Base-by-base conservation (phyloP, 2,113 vertebrate genomes). In the Semnopithecus entellus region DNA sequence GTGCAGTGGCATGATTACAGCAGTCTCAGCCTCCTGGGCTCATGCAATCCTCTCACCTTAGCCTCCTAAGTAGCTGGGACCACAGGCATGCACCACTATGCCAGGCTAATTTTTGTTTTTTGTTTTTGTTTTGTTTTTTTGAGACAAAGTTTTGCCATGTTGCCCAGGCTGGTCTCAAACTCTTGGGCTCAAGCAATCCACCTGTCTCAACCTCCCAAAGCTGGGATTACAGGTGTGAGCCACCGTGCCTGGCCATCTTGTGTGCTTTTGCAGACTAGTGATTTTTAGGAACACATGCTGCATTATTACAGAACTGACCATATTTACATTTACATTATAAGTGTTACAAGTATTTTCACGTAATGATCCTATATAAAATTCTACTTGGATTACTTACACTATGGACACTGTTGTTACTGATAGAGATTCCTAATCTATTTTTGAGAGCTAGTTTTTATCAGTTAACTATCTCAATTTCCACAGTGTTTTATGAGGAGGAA, bases 381-480 rank as follows among this genome's bases (percentile, higher is more conserved):
- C 68, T 82, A 76, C 4, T 38, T 87, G 35, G 55, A 92, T 45
- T 87, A 92, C 72, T 80, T 90, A 59, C 40, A 79, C 27, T 78
- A 88, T 38, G 50, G 30, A 88, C 14, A 92, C 30, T 22, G 5
- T 45, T 79, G 17, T 79, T 88, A 89, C 32, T n/a, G 12, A 23
- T 84, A 84, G 57, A 17, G n/a, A 80, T 72, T 80, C 90, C 81
- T 73, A 88, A 70, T 76, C 45, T 75, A 75, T 78, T 82, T 82
- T 61, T 93, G 80, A 96, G 2, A 80, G 6, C 45, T 84, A 84
- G 38, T 14, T 86, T 95, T 93, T 88, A 88, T 79, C 59, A 79
- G 43, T 89, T 89, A 89, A 96, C 55, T 52, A 86, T 90, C 38
- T 90, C 12, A 86, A 12, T 81, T 90, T 90, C 80, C 43, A 94